phyloP scores from a whole-genome alignment of 2,888 invertebrate genomes.

The Scaptomyza flava region DNA sequence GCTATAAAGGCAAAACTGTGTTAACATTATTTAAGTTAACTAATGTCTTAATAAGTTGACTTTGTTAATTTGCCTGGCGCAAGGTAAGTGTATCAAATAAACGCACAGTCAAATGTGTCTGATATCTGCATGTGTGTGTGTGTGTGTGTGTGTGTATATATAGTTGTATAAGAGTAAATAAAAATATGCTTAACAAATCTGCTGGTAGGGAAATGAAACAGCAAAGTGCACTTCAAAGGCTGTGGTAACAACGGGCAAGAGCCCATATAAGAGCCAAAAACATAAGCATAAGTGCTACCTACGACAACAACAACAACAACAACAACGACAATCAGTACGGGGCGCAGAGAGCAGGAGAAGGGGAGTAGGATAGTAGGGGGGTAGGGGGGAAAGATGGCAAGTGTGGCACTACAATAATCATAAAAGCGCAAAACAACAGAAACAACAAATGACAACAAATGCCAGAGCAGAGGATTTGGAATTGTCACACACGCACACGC shows the following conservation, averaged over 20 bases:
- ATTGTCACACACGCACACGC: conserved; percentile 48
- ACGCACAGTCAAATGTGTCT: conserved; percentile 3
- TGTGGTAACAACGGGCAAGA: conserved; percentile 55
- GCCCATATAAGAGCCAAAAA: conserved; percentile 66
- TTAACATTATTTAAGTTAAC: too few relatives aligned
- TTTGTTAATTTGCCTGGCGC: background rate
- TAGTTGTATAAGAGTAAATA: conserved; percentile 45
- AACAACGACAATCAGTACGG: background rate
- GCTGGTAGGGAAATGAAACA: conserved; percentile 71
- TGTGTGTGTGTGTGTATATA: conserved; percentile 28
- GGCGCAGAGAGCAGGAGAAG: background rate
- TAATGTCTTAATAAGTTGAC: too few relatives aligned
- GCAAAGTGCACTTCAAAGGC: conserved; percentile 79
- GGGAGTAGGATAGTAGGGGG: conserved; percentile 16
- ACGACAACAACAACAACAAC: conserved; percentile 12
- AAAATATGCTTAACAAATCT: conserved; percentile 74
- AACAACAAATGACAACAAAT: conserved; percentile 52
- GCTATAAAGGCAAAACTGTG: too few relatives aligned
- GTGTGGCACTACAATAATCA: conserved; percentile 75
- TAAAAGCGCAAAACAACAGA: conserved; percentile 71
- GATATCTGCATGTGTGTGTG: conserved; percentile 14
- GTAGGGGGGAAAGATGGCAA: conserved; percentile 36
- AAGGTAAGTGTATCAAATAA: conserved; percentile 6
- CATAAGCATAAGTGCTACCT: conserved; percentile 69
- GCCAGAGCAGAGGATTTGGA: conserved; percentile 55